A percentile compares a stretch with the other conserved stretches of the same genome.
Evolutionary conservation across 2,888 invertebrate genomes (phyloP).

Genomic region (Seira musarum): DNA sequence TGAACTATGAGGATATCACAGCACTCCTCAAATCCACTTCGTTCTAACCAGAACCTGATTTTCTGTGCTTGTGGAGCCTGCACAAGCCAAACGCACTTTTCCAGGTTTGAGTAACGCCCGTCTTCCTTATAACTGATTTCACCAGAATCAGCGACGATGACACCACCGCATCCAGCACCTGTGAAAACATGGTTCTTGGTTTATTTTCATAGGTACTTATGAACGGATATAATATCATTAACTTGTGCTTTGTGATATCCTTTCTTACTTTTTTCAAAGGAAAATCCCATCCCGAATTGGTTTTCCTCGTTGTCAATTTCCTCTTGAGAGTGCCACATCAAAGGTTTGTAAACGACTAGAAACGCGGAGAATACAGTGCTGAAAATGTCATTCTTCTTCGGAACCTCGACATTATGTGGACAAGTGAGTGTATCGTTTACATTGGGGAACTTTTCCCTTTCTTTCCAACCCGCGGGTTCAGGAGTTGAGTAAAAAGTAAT

Average conservation of each 20-base stretch:
- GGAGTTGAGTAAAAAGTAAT: slow-evolving; percentile 51
- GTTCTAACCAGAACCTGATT: slow-evolving; percentile 22
- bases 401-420: background rate
- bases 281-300: slow-evolving; percentile 10
- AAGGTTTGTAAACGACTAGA: slow-evolving; percentile 28
- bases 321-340: background rate
- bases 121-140: slow-evolving; percentile 42
- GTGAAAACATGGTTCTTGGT: too few relatives aligned
- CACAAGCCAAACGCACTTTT: slow-evolving; percentile 46
- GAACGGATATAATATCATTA: too few relatives aligned
- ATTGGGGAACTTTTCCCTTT: slow-evolving; percentile 37
- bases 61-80: slow-evolving; percentile 25
- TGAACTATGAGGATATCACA: slow-evolving; percentile 33
- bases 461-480: slow-evolving; percentile 28
- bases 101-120: slow-evolving; percentile 23
- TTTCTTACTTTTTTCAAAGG: slow-evolving; percentile 25
- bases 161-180: slow-evolving; percentile 45
- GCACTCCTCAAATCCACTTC: slow-evolving; percentile 42
- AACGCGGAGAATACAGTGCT: slow-evolving; percentile 36
- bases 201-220: background rate
- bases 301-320: too few relatives aligned
- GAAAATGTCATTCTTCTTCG: background rate
- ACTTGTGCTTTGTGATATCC: too few relatives aligned
- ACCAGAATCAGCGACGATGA: slow-evolving; percentile 24
- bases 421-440: slow-evolving; percentile 30